Evolutionary conservation across 2,888 invertebrate genomes (phyloP).

Genomic region (Drosophila paracracens): DNA sequence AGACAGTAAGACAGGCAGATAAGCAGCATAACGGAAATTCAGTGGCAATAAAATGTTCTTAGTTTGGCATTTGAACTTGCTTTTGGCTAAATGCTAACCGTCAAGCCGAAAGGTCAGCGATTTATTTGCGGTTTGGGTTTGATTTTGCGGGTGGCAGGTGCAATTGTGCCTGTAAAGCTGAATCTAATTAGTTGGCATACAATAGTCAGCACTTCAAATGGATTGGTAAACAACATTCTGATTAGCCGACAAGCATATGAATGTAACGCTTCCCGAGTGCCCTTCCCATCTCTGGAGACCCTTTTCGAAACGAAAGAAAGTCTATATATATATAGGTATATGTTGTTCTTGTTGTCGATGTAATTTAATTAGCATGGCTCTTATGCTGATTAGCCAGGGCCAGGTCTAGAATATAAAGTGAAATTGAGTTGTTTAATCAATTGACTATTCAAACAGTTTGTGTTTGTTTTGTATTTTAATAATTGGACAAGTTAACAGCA

Average conservation of each 20-base stretch:
- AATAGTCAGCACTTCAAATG: conserved; percentile 52
- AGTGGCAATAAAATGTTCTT: conserved; percentile 47
- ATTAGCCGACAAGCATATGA: conserved; percentile 43
- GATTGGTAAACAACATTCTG: conserved; percentile 69
- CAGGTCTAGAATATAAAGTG: background rate
- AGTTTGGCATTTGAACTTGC: conserved; percentile 55
- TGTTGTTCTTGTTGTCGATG: conserved; percentile 6
- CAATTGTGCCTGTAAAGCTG: conserved; percentile 6
- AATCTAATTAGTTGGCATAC: conserved; percentile 63
- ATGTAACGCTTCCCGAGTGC: background rate
- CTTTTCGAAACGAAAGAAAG: conserved; percentile 19
- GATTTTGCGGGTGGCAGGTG: background rate
- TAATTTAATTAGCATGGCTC: conserved; percentile 41
- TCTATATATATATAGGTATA: background rate
- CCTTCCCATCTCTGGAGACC: conserved; percentile 27
- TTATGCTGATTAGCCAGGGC: conserved; percentile 37
- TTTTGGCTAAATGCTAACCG: conserved; percentile 27
- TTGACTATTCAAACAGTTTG: conserved; percentile 8
- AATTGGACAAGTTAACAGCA: background rate
- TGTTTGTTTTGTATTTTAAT: conserved; percentile 14
- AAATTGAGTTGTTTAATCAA: conserved; percentile 27
- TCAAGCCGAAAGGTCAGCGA: conserved; percentile 40
- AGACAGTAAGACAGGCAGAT: conserved; percentile 32
- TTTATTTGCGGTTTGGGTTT: conserved; percentile 1
- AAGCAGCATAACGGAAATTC: conserved; percentile 37